Base-by-base conservation (phyloP, 2,113 vertebrate species). In the Aythya baeri region DNA sequence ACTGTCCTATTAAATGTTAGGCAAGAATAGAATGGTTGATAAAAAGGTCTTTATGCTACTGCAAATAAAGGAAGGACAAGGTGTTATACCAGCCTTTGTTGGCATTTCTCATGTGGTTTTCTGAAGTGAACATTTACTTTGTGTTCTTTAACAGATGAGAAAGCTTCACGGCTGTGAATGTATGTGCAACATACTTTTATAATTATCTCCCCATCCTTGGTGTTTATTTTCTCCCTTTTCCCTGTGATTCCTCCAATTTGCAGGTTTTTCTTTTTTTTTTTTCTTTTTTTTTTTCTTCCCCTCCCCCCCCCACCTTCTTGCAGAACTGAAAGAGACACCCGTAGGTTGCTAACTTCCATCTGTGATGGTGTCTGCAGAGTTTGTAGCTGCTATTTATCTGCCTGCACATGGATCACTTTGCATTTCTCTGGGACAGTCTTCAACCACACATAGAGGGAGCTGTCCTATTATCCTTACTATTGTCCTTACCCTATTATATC, bases 1-100 rank as follows among this genome's bases (percentile, higher is more conserved):
- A 90, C 93, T 96, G 87, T 96, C 96, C 96, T 93, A 66, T 78
- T 93, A 96, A 96, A 97, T 49, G 75, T 41, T 88, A 83, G 93
- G 73, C 29, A 76, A 96, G 96, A 97, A 96, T 62, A 93, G 61
- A 87, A 93, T 14, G 54, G 22, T 71, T 96, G 91, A 97, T 96
- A 89, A 94, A 96, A 89, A 91, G 75, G 49, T 62, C 85, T 91
- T 92, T 89, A 95, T 93, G 67, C 23, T 75, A 78, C 68, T 91
- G 78, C 62, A 91, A 90, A 95, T 84, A 93, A 96, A 96, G 46
- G 84, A 83, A 96, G 85, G 78, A 92, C 93, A 82, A 0, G 6
- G 76, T 88, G 79, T 90, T 94, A 66, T 8, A 91, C 34, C 77
- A 96, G 88, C 77, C 73, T 93, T 93, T 93, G 92, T 71, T 84